Evolutionary conservation across 2,888 invertebrate genomes (phyloP), one percentile per base, ranked within the genome.

Genomic region (Mallateleia sp.): DNA sequence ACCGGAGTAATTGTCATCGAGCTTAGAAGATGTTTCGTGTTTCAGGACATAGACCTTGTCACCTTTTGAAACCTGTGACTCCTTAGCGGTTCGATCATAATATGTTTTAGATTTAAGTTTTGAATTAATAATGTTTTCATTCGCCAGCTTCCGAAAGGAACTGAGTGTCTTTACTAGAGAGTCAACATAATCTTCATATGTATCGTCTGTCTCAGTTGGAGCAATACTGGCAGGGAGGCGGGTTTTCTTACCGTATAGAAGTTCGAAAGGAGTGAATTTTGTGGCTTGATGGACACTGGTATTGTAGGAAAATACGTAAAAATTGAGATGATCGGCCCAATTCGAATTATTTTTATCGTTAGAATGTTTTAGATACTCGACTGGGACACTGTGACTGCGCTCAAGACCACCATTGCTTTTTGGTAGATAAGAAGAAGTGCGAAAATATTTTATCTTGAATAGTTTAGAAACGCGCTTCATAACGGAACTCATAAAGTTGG

Each of bases 201-300:
- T n/a, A n/a, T n/a, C n/a, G n/a, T n/a, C n/a, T n/a, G n/a, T n/a
- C n/a, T n/a, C n/a, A n/a, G n/a, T n/a, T n/a, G n/a, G n/a, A 3
- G 18, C 0, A 3, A 47, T 9, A 20, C 52, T 58, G 3, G 79
- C 69, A 9, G 94, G 93, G 8, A 94, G 81, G 8, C 28, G 85
- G 0, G 94, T 90, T 88, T 93, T 93, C 62, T 91, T 82, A 5
- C 93, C 94, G 79, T 93, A 95, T 6, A 94, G 1, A 47, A 95
- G 72, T 88, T 95, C 94, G 42, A 91, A 93, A 2, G 94, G 94
- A 0, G 93, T 91, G 56, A 90, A 93, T 14, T 92, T 88, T 2
- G 94, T 94, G 0, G 93, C 91, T 22, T 89, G 83, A 71, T 95
- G 94, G 5, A 90, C 72, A 7, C 84, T 52, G 93, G 45, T 45